Base-by-base conservation (phyloP, 2,113 vertebrate species). In the Macquaria australasica region DNA sequence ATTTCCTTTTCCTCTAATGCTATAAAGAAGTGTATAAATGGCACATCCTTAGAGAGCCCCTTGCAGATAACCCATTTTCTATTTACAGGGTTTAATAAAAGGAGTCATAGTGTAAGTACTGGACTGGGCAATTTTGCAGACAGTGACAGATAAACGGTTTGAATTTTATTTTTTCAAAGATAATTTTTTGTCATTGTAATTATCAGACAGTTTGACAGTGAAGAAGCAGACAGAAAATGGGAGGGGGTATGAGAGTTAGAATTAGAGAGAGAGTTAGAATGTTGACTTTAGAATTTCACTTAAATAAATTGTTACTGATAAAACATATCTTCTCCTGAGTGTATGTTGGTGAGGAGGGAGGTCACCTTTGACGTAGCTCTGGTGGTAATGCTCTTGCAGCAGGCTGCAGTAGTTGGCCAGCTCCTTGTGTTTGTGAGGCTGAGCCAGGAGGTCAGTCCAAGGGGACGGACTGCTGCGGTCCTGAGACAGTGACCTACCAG, bases 321-420 rank as follows among this genome's bases (percentile, higher is more conserved):
- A 21, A 16, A 68, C 11, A 50, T n/a, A 8, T n/a, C 14, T 6
- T 56, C 8, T 21, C 28, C 20, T 45, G 18, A 14, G 72, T 48
- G 69, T 7, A 2, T 69, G 37, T 8, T 63, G 34, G 59, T 73
- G 20, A 34, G 34, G 53, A 9, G 14, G n/a, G 37, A 8, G 55
- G 7, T 88, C 39, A 94, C 93, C 93, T 89, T 64, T 93, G 84
- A 99, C 98, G 0, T 97, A 99, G 95, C 98, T 98, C 88, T 98
- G 98, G 87, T 98, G 97, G 63, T 98, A 98, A 41, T 99, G 97
- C 74, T 99, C 98, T 89, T 99, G 98, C 43, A 99, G 95, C 74
- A 99, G 94, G 0, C 95, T 97, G 92, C 98, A 99, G 79, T 97
- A 98, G 84, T 95, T 97, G 69, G 97, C 95, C 78, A 98, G 89